Evolutionary conservation across 1,140 invertebrate species (phyloP).

Genomic region (Globodera ellingtonae): DNA sequence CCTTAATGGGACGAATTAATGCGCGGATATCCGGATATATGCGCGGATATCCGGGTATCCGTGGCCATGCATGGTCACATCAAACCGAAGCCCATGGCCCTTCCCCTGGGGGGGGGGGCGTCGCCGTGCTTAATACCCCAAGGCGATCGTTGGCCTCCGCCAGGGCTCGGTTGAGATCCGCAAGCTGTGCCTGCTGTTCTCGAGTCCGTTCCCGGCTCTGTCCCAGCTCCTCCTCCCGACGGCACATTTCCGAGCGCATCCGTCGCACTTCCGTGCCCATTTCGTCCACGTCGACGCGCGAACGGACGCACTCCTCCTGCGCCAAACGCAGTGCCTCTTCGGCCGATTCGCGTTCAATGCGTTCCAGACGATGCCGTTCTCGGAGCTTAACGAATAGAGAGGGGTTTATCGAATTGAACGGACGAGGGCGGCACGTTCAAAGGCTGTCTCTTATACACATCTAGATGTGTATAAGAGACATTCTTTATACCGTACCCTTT

Average conservation of each 20-base stretch:
- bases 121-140: background rate
- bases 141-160: constrained; percentile 37
- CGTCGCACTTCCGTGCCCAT: constrained; percentile 24
- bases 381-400: constrained; percentile 11
- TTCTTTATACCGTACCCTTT: background rate
- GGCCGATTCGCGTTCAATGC: constrained; percentile 29
- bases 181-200: constrained; percentile 18
- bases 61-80: no score
- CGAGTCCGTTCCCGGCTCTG: constrained; percentile 26
- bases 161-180: constrained; percentile 25
- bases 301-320: constrained; percentile 21
- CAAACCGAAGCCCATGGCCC: no score
- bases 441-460: no score
- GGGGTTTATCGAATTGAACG: no score
- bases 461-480: no score
- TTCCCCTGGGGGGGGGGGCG: background rate
- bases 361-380: constrained; percentile 26
- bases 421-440: background rate
- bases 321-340: constrained; percentile 26
- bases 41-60: no score
- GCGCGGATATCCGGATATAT: no score
- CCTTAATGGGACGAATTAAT: background rate
- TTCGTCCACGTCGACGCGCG: constrained; percentile 30
- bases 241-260: constrained; percentile 26
- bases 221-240: constrained; percentile 28